Evolutionary conservation across 2,797 vertebrate species (phyloP).

Genomic region (Streptopelia turtur): DNA sequence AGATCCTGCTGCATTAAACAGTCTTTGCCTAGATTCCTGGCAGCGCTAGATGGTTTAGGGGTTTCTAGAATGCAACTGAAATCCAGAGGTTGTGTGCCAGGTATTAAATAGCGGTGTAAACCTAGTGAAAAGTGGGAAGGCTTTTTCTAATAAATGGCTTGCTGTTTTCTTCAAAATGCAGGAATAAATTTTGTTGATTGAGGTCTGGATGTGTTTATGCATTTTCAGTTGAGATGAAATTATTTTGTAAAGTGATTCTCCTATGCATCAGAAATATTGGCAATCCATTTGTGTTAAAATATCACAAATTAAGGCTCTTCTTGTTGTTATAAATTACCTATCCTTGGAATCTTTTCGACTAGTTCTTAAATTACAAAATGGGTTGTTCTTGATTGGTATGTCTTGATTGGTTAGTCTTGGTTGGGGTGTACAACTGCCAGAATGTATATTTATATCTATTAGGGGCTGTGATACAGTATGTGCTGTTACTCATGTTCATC

Average conservation of each 20-base stretch:
- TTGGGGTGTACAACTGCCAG: not conserved
- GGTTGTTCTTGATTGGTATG: not conserved
- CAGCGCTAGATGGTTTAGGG: conserved; percentile 45
- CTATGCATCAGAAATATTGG: not conserved
- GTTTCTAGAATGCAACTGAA: conserved; percentile 9
- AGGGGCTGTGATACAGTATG: not conserved
- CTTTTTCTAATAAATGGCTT: not conserved
- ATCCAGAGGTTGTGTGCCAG: conserved; percentile 5
- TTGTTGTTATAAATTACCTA: not conserved
- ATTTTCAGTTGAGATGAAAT: conserved; percentile 39
- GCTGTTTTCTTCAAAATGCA: conserved; percentile 6
- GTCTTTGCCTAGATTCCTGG: conserved; percentile 58
- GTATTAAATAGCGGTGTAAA: not conserved
- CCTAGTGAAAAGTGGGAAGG: conserved; percentile 6
- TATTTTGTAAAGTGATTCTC: conserved; percentile 41
- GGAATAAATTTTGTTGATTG: conserved; percentile 35
- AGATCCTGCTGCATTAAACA: conserved; percentile 59
- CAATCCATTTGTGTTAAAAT: conserved; percentile 50
- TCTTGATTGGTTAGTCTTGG: not conserved
- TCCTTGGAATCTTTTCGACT: not conserved
- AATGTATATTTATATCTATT: fast-evolving
- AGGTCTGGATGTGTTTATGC: not conserved
- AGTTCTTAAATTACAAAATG: not conserved
- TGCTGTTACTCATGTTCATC: not conserved
- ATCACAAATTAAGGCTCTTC: not conserved